These are phyloP conservation scores for Phoxinus dragarum DNA, from an alignment of 2,797 vertebrate genomes.

Conservation along the genomic window DNA sequence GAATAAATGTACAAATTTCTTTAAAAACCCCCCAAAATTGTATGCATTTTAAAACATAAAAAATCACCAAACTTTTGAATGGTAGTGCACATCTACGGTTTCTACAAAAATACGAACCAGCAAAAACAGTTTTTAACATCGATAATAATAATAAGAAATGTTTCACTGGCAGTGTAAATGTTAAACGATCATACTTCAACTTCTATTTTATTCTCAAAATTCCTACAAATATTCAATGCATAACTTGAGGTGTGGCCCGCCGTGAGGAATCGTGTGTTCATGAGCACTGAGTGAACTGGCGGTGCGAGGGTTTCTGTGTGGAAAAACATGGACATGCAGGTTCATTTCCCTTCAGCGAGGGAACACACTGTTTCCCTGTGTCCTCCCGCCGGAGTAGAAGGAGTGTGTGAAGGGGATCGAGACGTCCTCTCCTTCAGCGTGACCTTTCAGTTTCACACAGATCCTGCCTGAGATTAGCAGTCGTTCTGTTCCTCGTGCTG, in stretches of 20 bases:
- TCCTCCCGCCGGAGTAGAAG: neutral
- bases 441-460: slow-evolving; percentile 36
- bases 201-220: neutral
- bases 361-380: slow-evolving; percentile 34
- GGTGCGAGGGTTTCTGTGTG: neutral
- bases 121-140: too few relatives aligned
- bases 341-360: neutral
- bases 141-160: neutral
- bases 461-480: slow-evolving; percentile 30
- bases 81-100: neutral
- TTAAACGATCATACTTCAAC: neutral
- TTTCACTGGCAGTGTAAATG: neutral
- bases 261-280: neutral
- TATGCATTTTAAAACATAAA: too few relatives aligned
- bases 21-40: too few relatives aligned
- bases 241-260: neutral
- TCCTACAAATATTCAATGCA: neutral
- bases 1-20: too few relatives aligned
- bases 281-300: neutral
- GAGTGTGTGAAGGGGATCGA: neutral
- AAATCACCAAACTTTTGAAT: neutral
- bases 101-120: neutral
- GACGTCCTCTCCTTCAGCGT: slow-evolving; percentile 25
- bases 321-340: neutral
- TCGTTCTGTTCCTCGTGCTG: neutral